Evolutionary conservation across 2,797 vertebrate genomes (phyloP).

Genomic region (Garrulus glandarius): DNA sequence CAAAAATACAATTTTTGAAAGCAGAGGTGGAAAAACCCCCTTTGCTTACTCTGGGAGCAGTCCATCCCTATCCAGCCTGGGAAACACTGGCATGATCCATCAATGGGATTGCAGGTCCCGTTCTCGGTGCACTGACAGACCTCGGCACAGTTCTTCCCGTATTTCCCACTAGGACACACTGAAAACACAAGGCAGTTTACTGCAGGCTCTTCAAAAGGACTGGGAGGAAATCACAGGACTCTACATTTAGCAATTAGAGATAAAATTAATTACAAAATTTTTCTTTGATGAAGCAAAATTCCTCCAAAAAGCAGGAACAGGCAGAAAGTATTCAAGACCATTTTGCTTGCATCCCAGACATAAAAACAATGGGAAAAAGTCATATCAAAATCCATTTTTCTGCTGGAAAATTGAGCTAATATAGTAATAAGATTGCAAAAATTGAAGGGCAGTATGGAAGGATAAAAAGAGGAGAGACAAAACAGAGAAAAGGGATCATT

Average conservation of each 20-base stretch:
- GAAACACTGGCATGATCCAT: constrained; percentile 95
- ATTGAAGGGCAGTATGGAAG: background rate
- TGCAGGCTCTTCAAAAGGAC: background rate
- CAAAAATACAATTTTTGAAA: fast-evolving
- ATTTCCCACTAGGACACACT: constrained; percentile 92
- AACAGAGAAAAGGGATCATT: background rate
- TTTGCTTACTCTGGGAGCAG: constrained; percentile 90
- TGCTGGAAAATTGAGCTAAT: background rate
- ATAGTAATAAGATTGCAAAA: background rate
- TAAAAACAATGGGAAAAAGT: background rate
- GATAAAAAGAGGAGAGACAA: background rate
- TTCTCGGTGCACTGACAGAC: constrained; percentile 94
- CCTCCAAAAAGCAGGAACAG: background rate
- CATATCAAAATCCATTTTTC: background rate
- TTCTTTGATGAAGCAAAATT: background rate
- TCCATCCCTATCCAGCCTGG: constrained; percentile 95
- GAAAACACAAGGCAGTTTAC: constrained; percentile 9
- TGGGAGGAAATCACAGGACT: background rate
- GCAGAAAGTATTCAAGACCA: background rate
- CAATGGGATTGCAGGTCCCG: constrained; percentile 93
- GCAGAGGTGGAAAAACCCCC: background rate
- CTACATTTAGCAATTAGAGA: background rate
- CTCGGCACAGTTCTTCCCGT: constrained; percentile 86
- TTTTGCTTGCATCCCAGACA: background rate
- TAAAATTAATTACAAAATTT: background rate